Base-by-base conservation (phyloP, 2,888 invertebrate species). In the Stenurella melanura region DNA sequence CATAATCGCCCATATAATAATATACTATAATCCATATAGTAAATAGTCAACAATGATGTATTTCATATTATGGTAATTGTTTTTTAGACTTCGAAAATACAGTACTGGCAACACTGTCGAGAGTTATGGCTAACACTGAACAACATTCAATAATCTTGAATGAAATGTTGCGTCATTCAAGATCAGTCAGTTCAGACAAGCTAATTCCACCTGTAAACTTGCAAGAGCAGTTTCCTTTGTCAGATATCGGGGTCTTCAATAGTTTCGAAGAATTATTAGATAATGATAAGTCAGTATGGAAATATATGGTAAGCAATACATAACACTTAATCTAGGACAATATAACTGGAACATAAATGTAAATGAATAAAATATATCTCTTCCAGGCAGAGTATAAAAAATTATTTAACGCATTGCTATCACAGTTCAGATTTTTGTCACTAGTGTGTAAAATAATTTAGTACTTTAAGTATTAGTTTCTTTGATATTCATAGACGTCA, bases 1-100 rank as follows among this genome's bases (percentile, higher is more conserved):
- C n/a, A n/a, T n/a, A n/a, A n/a, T n/a, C n/a, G n/a, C n/a, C n/a
- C n/a, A n/a, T n/a, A n/a, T n/a, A n/a, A n/a, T n/a, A n/a, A n/a
- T n/a, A n/a, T n/a, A n/a, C n/a, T n/a, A n/a, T n/a, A 26, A 26
- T 26, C 4, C 1, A 26, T 1, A 26, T 26, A 26, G 21, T 1
- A 26, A 26, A 26, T 26, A 4, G 21, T 26, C 21, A 34, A 34
- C 18, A n/a, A n/a, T n/a, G n/a, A 57, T 10, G 6, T 57, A 57
- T 10, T 57, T 56, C n/a, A 38, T n/a, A n/a, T n/a, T 42, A 42
- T 42, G 15, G 42, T 42, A 18, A 57, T 57, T 57, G 57, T 19
- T 66, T 66, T 64, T 66, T 66, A 66, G 50, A 66, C 38, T 66
- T 19, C 54, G 66, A 67, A 17, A 50, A 67, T 26, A 38, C 42